These are phyloP conservation scores for Myopa testacea DNA, from an alignment of 2,888 invertebrate species.

Conservation along the genomic window DNA sequence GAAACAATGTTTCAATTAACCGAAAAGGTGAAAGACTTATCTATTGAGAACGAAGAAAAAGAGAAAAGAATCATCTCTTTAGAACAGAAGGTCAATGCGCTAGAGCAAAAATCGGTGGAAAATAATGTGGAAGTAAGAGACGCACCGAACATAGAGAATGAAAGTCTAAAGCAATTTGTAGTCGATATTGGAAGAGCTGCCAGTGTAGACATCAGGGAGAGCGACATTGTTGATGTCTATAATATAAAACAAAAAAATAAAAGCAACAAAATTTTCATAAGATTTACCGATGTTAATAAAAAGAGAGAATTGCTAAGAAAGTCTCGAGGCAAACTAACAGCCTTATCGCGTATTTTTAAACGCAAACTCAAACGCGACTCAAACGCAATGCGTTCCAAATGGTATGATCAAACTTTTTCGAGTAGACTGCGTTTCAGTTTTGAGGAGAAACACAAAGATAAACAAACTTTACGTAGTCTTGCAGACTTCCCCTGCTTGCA, in stretches of 20 bases:
- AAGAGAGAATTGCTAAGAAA: background rate
- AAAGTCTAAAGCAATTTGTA: background rate
- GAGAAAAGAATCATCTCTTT: background rate
- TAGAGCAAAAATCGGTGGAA: constrained; percentile 10
- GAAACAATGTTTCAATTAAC: background rate
- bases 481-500: no score
- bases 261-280: background rate
- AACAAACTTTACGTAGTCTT: no score
- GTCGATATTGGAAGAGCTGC: background rate
- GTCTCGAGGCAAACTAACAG: no score
- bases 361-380: no score
- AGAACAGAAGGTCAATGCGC: constrained; percentile 11
- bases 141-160: background rate
- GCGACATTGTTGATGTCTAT: constrained; percentile 17
- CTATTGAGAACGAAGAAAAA: constrained; percentile 1
- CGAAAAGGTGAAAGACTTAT: background rate
- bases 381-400: no score
- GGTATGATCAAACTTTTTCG: no score
- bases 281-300: background rate
- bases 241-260: background rate
- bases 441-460: no score
- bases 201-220: background rate
- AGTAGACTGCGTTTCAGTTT: no score
- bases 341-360: no score
- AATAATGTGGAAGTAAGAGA: constrained; percentile 17